Percentiles rank a stretch among this genome's conserved stretches.
Evolutionary conservation across 2,797 vertebrate genomes (phyloP).

Genomic region (Naso thynnoides): DNA sequence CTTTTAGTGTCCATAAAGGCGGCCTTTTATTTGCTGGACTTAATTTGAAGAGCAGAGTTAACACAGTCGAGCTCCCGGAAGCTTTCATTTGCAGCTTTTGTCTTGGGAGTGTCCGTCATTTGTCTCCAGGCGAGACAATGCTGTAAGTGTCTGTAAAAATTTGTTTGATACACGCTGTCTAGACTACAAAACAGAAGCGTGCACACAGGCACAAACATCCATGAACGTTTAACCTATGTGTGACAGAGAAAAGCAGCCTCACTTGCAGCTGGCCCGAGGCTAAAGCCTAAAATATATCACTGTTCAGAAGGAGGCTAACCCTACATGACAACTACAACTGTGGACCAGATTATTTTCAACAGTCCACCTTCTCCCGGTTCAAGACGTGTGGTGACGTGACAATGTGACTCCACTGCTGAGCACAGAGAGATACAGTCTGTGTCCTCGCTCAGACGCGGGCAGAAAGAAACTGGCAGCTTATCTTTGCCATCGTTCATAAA

Average conservation of each 20-base stretch:
- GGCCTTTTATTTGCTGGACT: constrained; percentile 65
- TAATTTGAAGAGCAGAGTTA: constrained; percentile 50
- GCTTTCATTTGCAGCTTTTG: constrained; percentile 71
- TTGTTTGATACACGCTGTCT: constrained; percentile 26
- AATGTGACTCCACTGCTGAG: constrained; percentile 55
- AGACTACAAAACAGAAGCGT: constrained; percentile 27
- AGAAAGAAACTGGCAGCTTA: constrained; percentile 62
- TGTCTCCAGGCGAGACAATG: constrained; percentile 58
- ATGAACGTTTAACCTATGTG: constrained; percentile 31
- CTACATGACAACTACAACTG: constrained; percentile 65
- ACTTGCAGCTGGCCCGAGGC: constrained; percentile 35
- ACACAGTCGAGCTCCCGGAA: constrained; percentile 42
- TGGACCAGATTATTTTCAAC: constrained; percentile 60
- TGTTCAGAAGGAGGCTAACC: constrained; percentile 55
- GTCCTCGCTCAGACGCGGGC: constrained; percentile 56
- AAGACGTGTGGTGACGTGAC: constrained; percentile 44
- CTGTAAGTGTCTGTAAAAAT: constrained; percentile 22
- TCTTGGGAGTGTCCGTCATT: constrained; percentile 62
- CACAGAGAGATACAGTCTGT: constrained; percentile 54
- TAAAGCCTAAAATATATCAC: constrained; percentile 57
- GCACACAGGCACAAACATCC: constrained; percentile 22
- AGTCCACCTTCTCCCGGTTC: constrained; percentile 48
- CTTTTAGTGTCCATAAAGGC: constrained; percentile 62
- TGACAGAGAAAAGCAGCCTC: constrained; percentile 33
- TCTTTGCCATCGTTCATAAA: constrained; percentile 77